phyloP scores from a whole-genome alignment of 2,797 vertebrate genomes.

The Siniperca obscura region DNA sequence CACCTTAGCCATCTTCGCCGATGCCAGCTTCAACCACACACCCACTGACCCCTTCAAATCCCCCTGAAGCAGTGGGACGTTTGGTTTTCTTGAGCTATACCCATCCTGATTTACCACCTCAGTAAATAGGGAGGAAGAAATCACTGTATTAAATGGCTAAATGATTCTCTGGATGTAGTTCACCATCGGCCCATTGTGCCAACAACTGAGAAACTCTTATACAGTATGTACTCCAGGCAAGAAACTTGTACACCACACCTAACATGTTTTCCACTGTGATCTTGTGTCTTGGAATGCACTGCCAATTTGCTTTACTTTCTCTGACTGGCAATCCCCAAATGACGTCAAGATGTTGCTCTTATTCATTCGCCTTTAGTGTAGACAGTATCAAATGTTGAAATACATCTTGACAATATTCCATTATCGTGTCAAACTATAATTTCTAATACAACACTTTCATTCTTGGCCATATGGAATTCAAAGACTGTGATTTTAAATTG shows the following conservation, averaged over 20 bases:
- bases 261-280: neutral
- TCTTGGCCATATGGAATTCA: neutral
- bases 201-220: neutral
- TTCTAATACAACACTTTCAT: neutral
- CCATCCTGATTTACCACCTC: neutral
- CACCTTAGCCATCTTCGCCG: constrained; percentile 90
- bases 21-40: constrained; percentile 88
- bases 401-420: neutral
- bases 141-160: neutral
- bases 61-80: constrained; percentile 51
- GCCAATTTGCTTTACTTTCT: neutral
- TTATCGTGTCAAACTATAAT: neutral
- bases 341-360: neutral
- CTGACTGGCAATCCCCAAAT: neutral
- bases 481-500: neutral
- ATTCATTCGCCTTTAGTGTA: neutral
- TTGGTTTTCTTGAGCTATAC: neutral
- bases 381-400: neutral
- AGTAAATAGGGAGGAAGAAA: neutral
- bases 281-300: neutral
- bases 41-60: constrained; percentile 83
- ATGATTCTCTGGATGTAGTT: constrained; percentile 9
- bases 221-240: neutral
- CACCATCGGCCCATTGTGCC: neutral
- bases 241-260: neutral